Evolutionary conservation across 1,140 invertebrate genomes (phyloP).

Genomic region (Aphelenchoides fujianensis): DNA sequence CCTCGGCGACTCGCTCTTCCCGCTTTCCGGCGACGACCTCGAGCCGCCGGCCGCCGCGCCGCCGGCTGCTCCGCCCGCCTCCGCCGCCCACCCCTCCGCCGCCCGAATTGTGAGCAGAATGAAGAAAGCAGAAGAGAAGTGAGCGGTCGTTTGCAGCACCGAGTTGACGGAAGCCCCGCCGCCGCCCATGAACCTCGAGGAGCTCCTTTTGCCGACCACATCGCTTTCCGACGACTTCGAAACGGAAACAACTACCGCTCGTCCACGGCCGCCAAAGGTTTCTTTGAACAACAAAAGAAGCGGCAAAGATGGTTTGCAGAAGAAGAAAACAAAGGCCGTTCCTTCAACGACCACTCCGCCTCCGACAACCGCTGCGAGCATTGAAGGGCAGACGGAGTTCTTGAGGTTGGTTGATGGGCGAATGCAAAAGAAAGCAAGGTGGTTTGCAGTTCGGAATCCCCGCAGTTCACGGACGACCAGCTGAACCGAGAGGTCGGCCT

Average conservation of each 20-base stretch:
- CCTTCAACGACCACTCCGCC: background rate
- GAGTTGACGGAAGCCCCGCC: background rate
- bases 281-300: background rate
- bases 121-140: no score
- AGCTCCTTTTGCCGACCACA: background rate
- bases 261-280: background rate
- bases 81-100: no score
- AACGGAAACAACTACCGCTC: background rate
- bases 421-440: background rate
- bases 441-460: background rate
- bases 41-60: background rate
- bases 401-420: background rate
- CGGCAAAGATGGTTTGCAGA: background rate
- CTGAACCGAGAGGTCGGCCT: background rate
- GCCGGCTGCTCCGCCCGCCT: conserved; percentile 8
- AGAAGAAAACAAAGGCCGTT: background rate
- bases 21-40: background rate
- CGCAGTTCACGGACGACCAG: conserved; percentile 4
- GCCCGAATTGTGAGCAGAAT: conserved; percentile 1
- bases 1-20: background rate
- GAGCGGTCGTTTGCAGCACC: background rate
- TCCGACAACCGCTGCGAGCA: background rate
- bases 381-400: background rate
- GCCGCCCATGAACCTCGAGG: background rate
- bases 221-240: background rate